These are phyloP conservation scores for Cheilosia soror DNA, from an alignment of 2,888 invertebrate species.

Conservation along the genomic window DNA sequence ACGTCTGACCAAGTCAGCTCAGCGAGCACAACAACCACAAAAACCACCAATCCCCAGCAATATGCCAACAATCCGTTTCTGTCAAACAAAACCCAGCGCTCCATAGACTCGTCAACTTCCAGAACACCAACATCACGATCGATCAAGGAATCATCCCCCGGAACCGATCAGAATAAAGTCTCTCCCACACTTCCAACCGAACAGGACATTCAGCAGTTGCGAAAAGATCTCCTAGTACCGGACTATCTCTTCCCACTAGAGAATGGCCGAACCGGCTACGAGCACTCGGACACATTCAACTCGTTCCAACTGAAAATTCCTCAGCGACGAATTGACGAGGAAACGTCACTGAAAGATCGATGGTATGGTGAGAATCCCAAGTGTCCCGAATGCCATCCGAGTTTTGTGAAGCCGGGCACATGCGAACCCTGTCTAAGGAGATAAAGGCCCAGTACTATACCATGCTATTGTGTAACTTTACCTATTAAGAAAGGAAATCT, in stretches of 20 bases:
- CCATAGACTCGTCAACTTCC: conserved; percentile 67
- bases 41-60: conserved; percentile 26
- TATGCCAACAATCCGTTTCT: conserved; percentile 68
- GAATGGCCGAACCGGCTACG: conserved; percentile 86
- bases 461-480: conserved; percentile 24
- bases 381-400: conserved; percentile 88
- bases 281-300: conserved; percentile 85
- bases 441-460: conserved; percentile 75
- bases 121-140: conserved; percentile 80
- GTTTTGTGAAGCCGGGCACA: conserved; percentile 86
- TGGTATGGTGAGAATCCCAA: conserved; percentile 86
- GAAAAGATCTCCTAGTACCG: conserved; percentile 86
- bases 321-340: conserved; percentile 80
- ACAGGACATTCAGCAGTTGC: conserved; percentile 84
- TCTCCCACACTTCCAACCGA: conserved; percentile 67
- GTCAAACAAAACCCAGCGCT: conserved; percentile 57
- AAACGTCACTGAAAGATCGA: conserved; percentile 76
- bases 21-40: conserved; percentile 73
- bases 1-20: conserved; percentile 78
- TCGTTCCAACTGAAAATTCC: conserved; percentile 86
- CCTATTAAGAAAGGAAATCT: conserved; percentile 13
- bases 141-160: conserved; percentile 77
- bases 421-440: conserved; percentile 87
- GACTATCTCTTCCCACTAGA: conserved; percentile 87
- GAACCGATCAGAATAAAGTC: conserved; percentile 55